Conservation (phyloP, 2,113 vertebrate genomes). For the Platycercus adscitus region DNA sequence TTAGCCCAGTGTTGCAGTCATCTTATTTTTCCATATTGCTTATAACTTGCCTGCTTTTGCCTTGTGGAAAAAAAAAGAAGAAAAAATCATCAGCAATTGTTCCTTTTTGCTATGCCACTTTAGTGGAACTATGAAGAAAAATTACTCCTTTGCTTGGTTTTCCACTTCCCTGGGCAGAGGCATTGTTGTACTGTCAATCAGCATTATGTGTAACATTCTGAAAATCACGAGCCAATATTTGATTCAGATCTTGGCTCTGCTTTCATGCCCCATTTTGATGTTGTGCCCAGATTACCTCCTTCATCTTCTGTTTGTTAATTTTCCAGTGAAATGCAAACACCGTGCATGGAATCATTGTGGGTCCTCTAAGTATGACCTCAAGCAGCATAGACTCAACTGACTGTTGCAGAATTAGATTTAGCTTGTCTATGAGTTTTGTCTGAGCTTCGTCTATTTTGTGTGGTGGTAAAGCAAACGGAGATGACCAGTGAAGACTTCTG, state of each 20-base stretch:
- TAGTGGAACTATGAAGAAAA: slow-evolving; percentile 41
- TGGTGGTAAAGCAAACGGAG: not conserved
- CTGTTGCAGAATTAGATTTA: not conserved
- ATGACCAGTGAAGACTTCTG: not conserved
- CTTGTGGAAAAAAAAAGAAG: not conserved
- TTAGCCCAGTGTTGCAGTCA: not conserved
- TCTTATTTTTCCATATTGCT: not conserved
- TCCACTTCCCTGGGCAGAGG: slow-evolving; percentile 34
- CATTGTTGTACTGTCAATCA: slow-evolving; percentile 51
- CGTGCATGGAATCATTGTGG: not conserved
- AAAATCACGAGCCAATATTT: slow-evolving; percentile 9
- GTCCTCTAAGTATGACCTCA: not conserved
- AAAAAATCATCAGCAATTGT: not conserved
- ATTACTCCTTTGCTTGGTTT: slow-evolving; percentile 37
- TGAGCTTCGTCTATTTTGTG: not conserved
- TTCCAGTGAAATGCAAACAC: not conserved
- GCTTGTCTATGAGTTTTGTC: not conserved
- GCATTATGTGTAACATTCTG: slow-evolving; percentile 39
- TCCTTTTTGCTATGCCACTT: not conserved
- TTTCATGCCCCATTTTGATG: slow-evolving; percentile 19
- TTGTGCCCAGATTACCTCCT: slow-evolving; percentile 43
- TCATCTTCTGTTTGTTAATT: slow-evolving; percentile 42
- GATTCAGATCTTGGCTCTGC: slow-evolving; percentile 46
- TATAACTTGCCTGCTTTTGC: not conserved
- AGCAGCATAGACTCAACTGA: not conserved